Evolutionary conservation across 2,797 vertebrate species (phyloP), one percentile per base, ranked within the genome.

Genomic region (Gallinago stenura): DNA sequence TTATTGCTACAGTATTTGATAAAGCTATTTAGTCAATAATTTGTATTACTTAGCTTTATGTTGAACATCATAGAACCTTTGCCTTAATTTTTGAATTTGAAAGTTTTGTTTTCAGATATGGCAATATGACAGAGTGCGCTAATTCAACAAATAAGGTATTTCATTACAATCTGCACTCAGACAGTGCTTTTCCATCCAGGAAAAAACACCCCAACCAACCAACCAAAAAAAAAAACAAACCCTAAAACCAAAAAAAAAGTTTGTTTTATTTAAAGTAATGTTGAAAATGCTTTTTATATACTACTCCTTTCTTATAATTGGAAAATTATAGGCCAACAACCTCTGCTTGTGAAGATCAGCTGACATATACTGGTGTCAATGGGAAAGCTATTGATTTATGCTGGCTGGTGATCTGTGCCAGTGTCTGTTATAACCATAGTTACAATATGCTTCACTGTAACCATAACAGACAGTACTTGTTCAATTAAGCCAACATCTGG

Each of bases 401-500:
- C 12, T 3, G 4, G 16, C n/a, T 58, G 21, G 45, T 89, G 64
- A 77, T 83, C 54, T 86, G 22, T 79, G 56, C 31, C 66, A 72
- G 28, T 54, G 20, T 66, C 48, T 85, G 41, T 75, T 77, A 80
- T 84, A 90, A 54, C 24, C 39, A 60, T 24, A 73, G 69, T 39
- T 85, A 65, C 69, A 89, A 21, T 80, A 82, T 17, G 4, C n/a
- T 94, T 92, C 22, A 3, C 69, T 72, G 69, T 76, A 88, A 89
- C 87, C 60, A 65, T 90, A 83, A 54, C 30, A 77, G 57, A 43
- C 31, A 80, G 51, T 87, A 87, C 92, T 91, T 93, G 66, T 89
- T 90, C 65, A 94, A 84, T 89, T 91, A 93, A 91, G 21, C 28
- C 54, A 87, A 91, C 45, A 88, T 93, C 69, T 96, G 78, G n/a